These are phyloP conservation scores for Lycocerus yunnanus DNA, from an alignment of 2,888 invertebrate genomes.

Conservation along the genomic window DNA sequence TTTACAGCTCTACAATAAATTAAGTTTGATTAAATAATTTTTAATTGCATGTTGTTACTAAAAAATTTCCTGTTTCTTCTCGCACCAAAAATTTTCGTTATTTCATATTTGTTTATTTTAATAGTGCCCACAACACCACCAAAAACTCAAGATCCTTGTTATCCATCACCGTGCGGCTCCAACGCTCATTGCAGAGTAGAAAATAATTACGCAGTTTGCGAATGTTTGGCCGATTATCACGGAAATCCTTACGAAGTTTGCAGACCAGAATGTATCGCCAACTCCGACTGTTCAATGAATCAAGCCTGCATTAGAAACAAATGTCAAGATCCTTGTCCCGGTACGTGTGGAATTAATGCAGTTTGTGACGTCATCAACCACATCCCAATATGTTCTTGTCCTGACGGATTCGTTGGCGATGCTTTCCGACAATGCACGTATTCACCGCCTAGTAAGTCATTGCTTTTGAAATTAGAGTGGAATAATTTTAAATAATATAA, in stretches of 20 bases:
- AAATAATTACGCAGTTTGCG: conserved; percentile 72
- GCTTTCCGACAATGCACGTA: conserved; percentile 59
- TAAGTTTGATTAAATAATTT: background rate
- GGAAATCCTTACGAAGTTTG: conserved; percentile 79
- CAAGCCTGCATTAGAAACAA: conserved; percentile 81
- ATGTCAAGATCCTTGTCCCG: conserved; percentile 83
- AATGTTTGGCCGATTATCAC: conserved; percentile 72
- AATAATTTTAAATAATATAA: background rate
- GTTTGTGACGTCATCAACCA: conserved; percentile 76
- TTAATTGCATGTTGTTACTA: background rate
- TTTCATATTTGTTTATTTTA: conserved; percentile 29
- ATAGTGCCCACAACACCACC: conserved; percentile 54
- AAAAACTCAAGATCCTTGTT: conserved; percentile 69
- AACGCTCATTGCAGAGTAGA: conserved; percentile 78
- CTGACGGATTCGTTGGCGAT: conserved; percentile 59
- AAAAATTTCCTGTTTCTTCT: background rate
- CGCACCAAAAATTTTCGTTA: background rate
- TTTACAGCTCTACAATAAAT: background rate
- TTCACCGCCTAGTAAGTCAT: conserved; percentile 47
- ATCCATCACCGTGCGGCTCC: conserved; percentile 79
- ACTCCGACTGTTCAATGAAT: conserved; percentile 82
- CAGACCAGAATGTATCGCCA: conserved; percentile 83
- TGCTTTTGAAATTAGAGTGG: background rate
- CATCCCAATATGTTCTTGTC: conserved; percentile 65
- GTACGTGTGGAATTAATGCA: conserved; percentile 83